Evolutionary conservation across 2,888 invertebrate species (phyloP).

Genomic region (Aquatica leii): DNA sequence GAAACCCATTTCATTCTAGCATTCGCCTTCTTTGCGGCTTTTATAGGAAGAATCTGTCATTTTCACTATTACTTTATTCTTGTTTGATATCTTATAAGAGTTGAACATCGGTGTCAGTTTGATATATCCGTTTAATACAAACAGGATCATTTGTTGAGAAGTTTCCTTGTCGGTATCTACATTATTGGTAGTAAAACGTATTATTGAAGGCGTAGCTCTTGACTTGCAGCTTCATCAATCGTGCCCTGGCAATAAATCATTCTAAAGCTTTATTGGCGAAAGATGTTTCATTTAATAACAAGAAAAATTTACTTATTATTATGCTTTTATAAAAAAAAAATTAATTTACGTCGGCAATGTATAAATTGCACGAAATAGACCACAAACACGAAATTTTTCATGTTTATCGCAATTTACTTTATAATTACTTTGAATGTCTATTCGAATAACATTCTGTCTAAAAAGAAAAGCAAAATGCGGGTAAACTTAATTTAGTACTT

Average conservation of each 20-base stretch:
- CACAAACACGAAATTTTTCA: too few species aligned
- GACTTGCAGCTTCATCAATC: constrained; percentile 54
- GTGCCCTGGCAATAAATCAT: constrained; percentile 46
- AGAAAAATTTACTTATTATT: background rate
- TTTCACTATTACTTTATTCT: constrained; percentile 7
- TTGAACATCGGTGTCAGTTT: constrained; percentile 48
- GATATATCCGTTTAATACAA: constrained; percentile 57
- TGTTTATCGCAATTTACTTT: too few species aligned
- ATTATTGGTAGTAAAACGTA: constrained; percentile 54
- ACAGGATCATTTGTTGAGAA: constrained; percentile 57
- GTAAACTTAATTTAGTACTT: constrained; percentile 6
- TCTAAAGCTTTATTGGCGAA: constrained; percentile 24
- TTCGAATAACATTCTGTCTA: too few species aligned
- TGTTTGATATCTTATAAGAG: constrained; percentile 27
- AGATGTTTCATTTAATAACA: constrained; percentile 20
- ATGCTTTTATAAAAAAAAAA: background rate
- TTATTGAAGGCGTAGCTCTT: constrained; percentile 53
- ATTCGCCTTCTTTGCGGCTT: too few species aligned
- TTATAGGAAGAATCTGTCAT: background rate
- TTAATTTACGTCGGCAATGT: background rate
- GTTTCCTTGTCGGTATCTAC: constrained; percentile 53
- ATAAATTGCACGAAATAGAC: too few species aligned
- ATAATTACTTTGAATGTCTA: too few species aligned
- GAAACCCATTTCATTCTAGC: too few species aligned
- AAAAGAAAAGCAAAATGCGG: too few species aligned